Evolutionary conservation across 2,888 invertebrate genomes (phyloP).

Genomic region (Melanargia galathea): DNA sequence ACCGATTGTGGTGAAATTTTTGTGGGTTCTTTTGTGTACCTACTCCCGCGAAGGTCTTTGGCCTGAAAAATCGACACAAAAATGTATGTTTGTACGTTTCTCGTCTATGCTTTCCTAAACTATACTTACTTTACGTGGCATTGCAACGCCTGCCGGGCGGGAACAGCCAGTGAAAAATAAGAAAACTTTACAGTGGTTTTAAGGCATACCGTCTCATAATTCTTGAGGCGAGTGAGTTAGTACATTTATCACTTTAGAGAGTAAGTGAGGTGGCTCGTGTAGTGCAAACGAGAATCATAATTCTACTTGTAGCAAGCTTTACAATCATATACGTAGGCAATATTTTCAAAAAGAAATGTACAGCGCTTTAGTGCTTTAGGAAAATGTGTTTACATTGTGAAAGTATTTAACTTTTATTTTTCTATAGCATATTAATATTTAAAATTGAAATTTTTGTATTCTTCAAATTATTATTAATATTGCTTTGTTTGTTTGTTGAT

Average conservation of each 20-base stretch:
- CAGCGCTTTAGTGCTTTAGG: conserved; percentile 1
- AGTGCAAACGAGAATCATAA: conserved; percentile 13
- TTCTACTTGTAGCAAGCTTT: conserved; percentile 14
- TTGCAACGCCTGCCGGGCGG: no score
- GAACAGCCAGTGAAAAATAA: background rate
- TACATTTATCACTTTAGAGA: conserved; percentile 10
- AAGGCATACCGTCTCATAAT: conserved; percentile 2
- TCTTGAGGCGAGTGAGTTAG: conserved; percentile 8
- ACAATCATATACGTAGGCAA: background rate
- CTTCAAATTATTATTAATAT: no score
- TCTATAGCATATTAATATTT: no score
- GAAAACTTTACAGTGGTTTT: background rate
- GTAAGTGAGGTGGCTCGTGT: conserved; percentile 6
- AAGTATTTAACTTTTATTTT: background rate
- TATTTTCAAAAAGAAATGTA: background rate
- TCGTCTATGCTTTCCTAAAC: no score
- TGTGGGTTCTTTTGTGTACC: no score
- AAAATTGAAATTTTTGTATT: background rate
- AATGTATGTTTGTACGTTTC: no score
- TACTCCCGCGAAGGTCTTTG: no score
- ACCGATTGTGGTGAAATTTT: no score
- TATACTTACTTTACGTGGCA: no score
- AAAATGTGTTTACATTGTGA: background rate
- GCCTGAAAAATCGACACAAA: no score
- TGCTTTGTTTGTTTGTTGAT: no score